These are phyloP conservation scores for Caenorhabditis zanzibari DNA, from an alignment of 2,888 invertebrate species.

Conservation along the genomic window DNA sequence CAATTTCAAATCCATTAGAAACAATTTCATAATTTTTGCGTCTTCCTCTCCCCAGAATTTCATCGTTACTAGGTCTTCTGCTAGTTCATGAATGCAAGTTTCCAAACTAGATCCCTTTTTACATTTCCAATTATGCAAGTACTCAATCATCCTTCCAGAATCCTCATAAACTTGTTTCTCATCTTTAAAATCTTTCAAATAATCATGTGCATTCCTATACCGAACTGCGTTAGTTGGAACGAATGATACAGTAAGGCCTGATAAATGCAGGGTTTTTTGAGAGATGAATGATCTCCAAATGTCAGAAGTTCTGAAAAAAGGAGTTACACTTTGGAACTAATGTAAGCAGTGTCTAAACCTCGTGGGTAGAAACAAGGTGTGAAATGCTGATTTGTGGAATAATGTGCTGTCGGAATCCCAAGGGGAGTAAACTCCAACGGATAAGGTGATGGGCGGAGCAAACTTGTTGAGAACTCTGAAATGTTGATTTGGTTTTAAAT, in stretches of 20 bases:
- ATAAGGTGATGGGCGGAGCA: constrained; percentile 69
- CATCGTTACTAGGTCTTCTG: constrained; percentile 31
- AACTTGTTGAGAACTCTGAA: constrained; percentile 68
- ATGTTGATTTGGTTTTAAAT: neutral
- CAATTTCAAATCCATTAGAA: constrained; percentile 9
- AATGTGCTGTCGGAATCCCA: constrained; percentile 75
- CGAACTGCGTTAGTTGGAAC: constrained; percentile 71
- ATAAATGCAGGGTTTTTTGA: constrained; percentile 69
- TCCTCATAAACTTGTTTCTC: constrained; percentile 68
- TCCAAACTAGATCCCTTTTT: neutral
- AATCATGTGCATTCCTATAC: constrained; percentile 69
- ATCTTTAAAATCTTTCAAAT: constrained; percentile 70
- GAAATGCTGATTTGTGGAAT: constrained; percentile 71
- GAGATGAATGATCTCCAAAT: constrained; percentile 72
- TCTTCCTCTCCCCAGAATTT: constrained; percentile 65
- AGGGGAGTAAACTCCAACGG: constrained; percentile 68
- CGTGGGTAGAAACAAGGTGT: constrained; percentile 71
- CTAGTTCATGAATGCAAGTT: constrained; percentile 60
- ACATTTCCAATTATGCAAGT: constrained; percentile 65
- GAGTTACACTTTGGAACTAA: constrained; percentile 20
- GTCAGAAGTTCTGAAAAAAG: constrained; percentile 51
- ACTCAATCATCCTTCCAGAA: constrained; percentile 63
- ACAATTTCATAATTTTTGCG: constrained; percentile 16
- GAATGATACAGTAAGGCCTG: constrained; percentile 69
- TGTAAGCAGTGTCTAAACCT: constrained; percentile 71